Conservation (phyloP, 2,888 invertebrate genomes). For the Trichogramma dendrolimi region DNA sequence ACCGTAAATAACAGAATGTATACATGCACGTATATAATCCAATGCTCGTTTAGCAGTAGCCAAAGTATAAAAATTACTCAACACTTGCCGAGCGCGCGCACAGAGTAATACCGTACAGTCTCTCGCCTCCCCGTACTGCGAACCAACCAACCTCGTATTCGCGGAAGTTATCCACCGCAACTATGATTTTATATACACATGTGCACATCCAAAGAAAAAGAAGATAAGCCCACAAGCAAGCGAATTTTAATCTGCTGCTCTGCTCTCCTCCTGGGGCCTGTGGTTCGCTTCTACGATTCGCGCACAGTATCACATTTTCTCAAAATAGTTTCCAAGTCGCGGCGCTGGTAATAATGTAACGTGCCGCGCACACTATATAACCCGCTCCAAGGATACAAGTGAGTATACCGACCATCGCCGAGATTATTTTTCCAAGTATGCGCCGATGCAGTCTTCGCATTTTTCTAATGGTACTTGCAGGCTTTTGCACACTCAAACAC, state of each 20-base stretch:
- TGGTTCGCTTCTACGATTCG: no score
- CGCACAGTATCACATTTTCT: conserved; percentile 7
- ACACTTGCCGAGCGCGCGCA: conserved; percentile 2
- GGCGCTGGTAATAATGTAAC: conserved; percentile 23
- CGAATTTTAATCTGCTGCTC: conserved; percentile 21
- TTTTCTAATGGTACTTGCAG: background rate
- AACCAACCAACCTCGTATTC: background rate
- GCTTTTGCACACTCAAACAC: background rate
- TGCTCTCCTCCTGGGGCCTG: background rate
- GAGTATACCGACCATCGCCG: conserved; percentile 8
- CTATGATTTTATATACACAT: no score
- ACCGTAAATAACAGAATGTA: no score
- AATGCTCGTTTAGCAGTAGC: conserved; percentile 1
- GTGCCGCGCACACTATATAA: conserved; percentile 2
- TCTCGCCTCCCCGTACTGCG: conserved; percentile 11
- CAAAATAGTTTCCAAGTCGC: conserved; percentile 17
- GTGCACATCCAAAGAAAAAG: background rate
- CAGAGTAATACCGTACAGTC: background rate
- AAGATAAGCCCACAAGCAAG: conserved; percentile 12
- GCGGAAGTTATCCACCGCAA: no score
- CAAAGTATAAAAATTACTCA: conserved; percentile 2
- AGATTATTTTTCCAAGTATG: conserved; percentile 17
- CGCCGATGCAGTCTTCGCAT: background rate
- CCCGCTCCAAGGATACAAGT: background rate
- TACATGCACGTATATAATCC: background rate